phyloP scores from a whole-genome alignment of 2,888 invertebrate genomes.

The Lasius fuliginosus region DNA sequence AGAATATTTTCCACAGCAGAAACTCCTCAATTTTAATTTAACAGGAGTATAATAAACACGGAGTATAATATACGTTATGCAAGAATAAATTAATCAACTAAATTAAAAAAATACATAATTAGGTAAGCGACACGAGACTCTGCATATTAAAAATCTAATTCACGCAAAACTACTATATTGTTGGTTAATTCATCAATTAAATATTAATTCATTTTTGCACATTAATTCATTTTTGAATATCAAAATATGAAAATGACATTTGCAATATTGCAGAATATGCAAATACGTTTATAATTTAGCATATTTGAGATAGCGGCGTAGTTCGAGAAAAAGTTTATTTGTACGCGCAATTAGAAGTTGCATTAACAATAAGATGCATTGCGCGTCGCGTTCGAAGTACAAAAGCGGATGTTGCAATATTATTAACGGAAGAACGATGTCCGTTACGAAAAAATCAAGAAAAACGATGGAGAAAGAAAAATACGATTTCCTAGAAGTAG shows the following conservation, averaged over 20 bases:
- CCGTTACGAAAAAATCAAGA: not conserved
- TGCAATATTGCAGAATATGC: constrained; percentile 1
- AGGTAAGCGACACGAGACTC: not conserved
- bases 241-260: not conserved
- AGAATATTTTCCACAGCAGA: not conserved
- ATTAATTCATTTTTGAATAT: not conserved
- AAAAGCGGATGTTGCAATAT: not conserved
- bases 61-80: not conserved
- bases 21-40: constrained; percentile 11
- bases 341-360: not conserved
- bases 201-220: not conserved
- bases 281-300: not conserved
- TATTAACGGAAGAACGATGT: not conserved
- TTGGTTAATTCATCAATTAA: not conserved
- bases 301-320: not conserved
- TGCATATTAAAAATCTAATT: constrained; percentile 23
- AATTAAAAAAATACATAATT: constrained; percentile 22
- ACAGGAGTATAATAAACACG: not conserved
- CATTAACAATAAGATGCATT: not conserved
- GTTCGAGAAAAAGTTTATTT: constrained; percentile 15
- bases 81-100: not conserved
- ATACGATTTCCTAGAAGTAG: not conserved
- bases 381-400: constrained; percentile 1
- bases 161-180: not conserved
- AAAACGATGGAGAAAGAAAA: not conserved